Evolutionary conservation across 2,797 vertebrate genomes (phyloP).

Genomic region (Tolypeutes matacus): DNA sequence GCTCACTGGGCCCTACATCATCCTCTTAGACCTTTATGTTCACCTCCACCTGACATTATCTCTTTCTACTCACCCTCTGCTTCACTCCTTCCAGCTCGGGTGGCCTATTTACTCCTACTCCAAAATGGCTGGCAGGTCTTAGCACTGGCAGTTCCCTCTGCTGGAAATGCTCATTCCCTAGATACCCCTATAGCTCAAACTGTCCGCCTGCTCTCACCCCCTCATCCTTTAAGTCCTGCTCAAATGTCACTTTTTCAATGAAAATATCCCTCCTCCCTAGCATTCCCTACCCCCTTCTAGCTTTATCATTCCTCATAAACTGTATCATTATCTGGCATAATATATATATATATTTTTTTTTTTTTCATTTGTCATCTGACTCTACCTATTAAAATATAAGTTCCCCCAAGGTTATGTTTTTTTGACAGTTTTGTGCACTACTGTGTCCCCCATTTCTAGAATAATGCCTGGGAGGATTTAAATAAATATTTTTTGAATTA

Average conservation of each 20-base stretch:
- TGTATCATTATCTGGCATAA: background rate
- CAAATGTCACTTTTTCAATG: background rate
- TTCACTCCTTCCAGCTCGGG: background rate
- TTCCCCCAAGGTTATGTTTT: background rate
- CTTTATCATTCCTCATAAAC: background rate
- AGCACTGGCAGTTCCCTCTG: background rate
- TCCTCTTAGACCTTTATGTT: background rate
- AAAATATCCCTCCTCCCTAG: background rate
- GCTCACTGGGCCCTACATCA: background rate
- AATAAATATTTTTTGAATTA: background rate
- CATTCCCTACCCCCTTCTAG: background rate
- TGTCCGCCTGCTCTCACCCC: background rate
- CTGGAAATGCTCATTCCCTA: background rate
- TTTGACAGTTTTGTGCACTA: background rate
- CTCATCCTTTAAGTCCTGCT: background rate
- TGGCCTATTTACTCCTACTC: background rate
- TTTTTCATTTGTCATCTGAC: background rate
- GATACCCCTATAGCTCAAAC: background rate
- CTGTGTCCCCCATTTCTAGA: background rate
- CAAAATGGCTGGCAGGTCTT: background rate
- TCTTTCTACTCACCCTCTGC: background rate
- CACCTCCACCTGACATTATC: background rate
- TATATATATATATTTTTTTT: background rate
- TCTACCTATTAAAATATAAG: constrained; percentile 12
- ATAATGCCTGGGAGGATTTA: background rate